Evolutionary conservation across 2,888 invertebrate genomes (phyloP).

Genomic region (Harpalus rubripes): DNA sequence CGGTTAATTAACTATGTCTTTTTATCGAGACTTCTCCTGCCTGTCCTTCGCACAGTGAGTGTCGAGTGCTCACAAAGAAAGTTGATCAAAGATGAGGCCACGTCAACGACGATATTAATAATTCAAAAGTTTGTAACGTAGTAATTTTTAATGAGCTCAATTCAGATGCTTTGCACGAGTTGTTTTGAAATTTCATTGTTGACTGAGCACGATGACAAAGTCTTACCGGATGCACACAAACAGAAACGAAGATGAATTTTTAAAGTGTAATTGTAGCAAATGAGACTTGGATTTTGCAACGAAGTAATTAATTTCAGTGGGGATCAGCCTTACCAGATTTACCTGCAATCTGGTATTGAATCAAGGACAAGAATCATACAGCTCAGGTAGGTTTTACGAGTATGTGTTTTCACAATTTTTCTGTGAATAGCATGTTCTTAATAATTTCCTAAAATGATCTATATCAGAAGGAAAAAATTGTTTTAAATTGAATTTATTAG

Average conservation of each 20-base stretch:
- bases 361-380: background rate
- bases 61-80: slow-evolving; percentile 47
- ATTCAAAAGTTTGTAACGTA: slow-evolving; percentile 61
- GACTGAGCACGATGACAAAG: slow-evolving; percentile 48
- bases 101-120: slow-evolving; percentile 55
- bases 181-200: slow-evolving; percentile 58
- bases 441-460: no score
- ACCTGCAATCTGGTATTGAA: background rate
- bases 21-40: background rate
- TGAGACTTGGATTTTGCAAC: background rate
- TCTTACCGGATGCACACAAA: slow-evolving; percentile 35
- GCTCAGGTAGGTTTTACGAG: background rate
- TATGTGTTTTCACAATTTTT: background rate
- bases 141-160: slow-evolving; percentile 65
- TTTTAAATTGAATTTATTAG: no score
- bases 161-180: slow-evolving; percentile 34
- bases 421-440: no score
- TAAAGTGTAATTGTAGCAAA: slow-evolving; percentile 43
- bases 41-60: slow-evolving; percentile 26
- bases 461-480: no score
- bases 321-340: background rate
- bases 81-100: slow-evolving; percentile 59
- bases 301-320: slow-evolving; percentile 11
- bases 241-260: slow-evolving; percentile 40
- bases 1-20: background rate